Evolutionary conservation across 2,113 vertebrate genomes (phyloP).

Genomic region (human (Homo sapiens)): DNA sequence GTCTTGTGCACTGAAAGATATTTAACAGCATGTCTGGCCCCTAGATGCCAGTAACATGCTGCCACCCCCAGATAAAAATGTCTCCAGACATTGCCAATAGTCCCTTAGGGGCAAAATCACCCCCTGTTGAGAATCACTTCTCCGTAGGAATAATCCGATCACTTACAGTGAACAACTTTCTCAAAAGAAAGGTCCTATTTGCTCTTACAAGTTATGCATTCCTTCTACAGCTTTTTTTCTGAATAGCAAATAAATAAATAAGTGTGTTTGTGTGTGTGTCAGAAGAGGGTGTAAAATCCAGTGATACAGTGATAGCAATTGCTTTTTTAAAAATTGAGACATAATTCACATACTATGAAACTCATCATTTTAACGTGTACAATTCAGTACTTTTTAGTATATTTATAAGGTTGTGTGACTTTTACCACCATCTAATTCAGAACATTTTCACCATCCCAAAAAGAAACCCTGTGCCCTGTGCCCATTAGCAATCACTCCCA

Average conservation of each 20-base stretch:
- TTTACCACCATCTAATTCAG: not conserved
- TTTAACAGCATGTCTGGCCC: not conserved
- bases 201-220: not conserved
- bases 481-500: not conserved
- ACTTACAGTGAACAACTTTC: not conserved
- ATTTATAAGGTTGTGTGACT: not conserved
- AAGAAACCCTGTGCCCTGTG: not conserved
- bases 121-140: not conserved
- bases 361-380: not conserved
- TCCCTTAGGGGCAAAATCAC: not conserved
- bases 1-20: not conserved
- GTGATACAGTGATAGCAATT: not conserved
- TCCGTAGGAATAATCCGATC: not conserved
- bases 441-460: not conserved
- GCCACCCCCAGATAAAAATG: not conserved
- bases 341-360: not conserved
- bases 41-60: not conserved
- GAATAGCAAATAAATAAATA: not conserved
- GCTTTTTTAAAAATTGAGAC: not conserved
- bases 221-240: not conserved
- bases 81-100: not conserved
- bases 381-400: not conserved
- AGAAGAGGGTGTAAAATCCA: not conserved
- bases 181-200: not conserved
- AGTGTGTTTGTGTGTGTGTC: not conserved